These are phyloP conservation scores for Pinna nobilis DNA, from an alignment of 1,140 invertebrate genomes.

Conservation along the genomic window DNA sequence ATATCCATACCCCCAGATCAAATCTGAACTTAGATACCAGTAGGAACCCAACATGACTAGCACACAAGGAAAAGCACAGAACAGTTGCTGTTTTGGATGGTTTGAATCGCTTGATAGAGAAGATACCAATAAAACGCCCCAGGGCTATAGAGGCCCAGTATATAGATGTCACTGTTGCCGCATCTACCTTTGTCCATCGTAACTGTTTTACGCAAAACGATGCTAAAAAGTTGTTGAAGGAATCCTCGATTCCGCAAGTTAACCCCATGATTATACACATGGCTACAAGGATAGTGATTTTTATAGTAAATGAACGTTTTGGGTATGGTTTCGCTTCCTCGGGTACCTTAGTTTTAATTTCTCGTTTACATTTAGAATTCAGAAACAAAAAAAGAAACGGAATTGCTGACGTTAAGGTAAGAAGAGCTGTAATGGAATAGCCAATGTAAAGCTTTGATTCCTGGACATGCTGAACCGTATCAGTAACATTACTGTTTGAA, in stretches of 20 bases:
- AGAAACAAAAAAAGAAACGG: slow-evolving; percentile 3
- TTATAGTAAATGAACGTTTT: neutral
- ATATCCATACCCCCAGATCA: slow-evolving; percentile 49
- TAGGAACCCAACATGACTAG: neutral
- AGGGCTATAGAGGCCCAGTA: slow-evolving; percentile 46
- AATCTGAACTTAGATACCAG: slow-evolving; percentile 17
- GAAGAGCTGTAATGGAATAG: slow-evolving; percentile 2
- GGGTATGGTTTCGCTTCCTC: neutral
- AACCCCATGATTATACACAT: slow-evolving; percentile 23
- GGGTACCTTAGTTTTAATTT: neutral
- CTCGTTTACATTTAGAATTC: neutral
- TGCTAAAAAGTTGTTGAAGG: slow-evolving; percentile 39
- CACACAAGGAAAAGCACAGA: neutral
- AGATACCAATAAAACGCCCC: slow-evolving; percentile 43
- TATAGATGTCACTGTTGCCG: slow-evolving; percentile 36
- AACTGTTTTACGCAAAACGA: slow-evolving; percentile 49
- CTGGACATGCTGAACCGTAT: too few relatives aligned
- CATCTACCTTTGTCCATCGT: slow-evolving; percentile 45
- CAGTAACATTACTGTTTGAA: too few relatives aligned
- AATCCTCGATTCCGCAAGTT: slow-evolving; percentile 51
- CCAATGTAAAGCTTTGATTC: neutral
- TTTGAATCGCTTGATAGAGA: slow-evolving; percentile 25
- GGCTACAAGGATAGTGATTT: slow-evolving; percentile 17
- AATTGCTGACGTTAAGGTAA: neutral
- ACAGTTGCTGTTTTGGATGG: neutral